Evolutionary conservation across 2,888 invertebrate genomes (phyloP), one percentile per base, ranked within the genome.

Genomic region (Drosophila nr. perissopoda): DNA sequence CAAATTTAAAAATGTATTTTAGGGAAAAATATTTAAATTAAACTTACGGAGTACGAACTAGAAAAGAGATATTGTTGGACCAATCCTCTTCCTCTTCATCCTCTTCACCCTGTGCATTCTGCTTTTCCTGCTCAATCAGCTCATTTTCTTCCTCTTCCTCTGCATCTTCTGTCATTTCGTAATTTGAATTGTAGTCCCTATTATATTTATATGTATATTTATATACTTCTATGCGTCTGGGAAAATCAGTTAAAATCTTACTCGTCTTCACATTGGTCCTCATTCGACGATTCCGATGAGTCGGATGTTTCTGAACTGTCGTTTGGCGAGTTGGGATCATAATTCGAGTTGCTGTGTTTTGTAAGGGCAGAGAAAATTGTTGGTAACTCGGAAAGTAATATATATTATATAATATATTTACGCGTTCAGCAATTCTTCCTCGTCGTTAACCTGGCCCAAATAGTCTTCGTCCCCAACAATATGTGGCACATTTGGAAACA

Each of bases 401-500:
- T 21, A 21, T 16, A 21, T n/a, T 10, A 7, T 34, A 10, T 8
- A 34, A 16, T 29, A 31, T 62, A 60, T 42, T 65, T 58, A 74
- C 57, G 10, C 49, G 31, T 45, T 54, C 13, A 29, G 1, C 10
- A 29, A 56, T 52, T 69, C 42, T 27, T 36, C 18, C 16, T 33
- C 36, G 27, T 45, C 61, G 13, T 67, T 49, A 0, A 0, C 11
- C 2, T 74, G 64, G 36, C 2, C 38, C 2, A 25, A 16, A 8
- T 62, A 70, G 25, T 72, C 72, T 8, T 85, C 82, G 10, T 83
- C 85, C 1, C 74, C 85, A n/a, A 83, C 83, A 62, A 85, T 69
- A 13, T 83, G 76, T 1, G 61, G 73, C 0, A 79, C 57, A 7
- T 42, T 48, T 3, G 69, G 80, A 6, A 7, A 7, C 36, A 54